Conservation (phyloP, 2,797 vertebrate species). For the Dicrostonyx torquatus region DNA sequence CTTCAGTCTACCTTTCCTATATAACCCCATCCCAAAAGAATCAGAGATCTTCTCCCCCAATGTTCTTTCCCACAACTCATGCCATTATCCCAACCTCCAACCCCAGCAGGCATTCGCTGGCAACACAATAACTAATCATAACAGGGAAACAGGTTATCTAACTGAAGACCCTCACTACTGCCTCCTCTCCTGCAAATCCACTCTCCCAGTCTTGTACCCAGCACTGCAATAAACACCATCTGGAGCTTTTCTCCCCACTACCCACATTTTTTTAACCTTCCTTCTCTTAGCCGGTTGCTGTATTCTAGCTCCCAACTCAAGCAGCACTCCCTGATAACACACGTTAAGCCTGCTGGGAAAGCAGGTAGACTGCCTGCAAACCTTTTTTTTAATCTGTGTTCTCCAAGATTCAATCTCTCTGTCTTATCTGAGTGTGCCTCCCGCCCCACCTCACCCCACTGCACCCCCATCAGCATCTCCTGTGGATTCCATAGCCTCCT, state of each 20-base stretch:
- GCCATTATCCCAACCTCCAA: not conserved
- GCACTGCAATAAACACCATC: not conserved
- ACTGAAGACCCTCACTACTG: not conserved
- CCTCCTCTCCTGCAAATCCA: not conserved
- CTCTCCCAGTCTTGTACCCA: not conserved
- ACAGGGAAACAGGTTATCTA: not conserved
- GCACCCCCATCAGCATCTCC: not conserved
- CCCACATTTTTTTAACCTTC: not conserved
- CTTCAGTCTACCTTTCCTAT: not conserved
- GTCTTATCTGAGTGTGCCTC: not conserved
- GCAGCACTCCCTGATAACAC: not conserved
- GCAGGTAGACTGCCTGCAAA: not conserved
- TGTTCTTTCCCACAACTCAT: not conserved
- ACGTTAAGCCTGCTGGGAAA: not conserved
- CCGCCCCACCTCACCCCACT: not conserved
- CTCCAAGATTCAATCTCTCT: not conserved
- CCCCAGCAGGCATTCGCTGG: not conserved
- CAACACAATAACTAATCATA: not conserved
- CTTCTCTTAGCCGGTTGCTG: not conserved
- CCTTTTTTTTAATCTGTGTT: too few relatives aligned
- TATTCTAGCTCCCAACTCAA: not conserved
- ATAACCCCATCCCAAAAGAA: not conserved
- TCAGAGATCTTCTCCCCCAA: not conserved
- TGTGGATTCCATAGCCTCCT: too few relatives aligned
- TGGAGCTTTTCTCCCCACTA: not conserved